These are phyloP conservation scores for Lepidonotus clava DNA, from an alignment of 2,888 invertebrate genomes.

Conservation along the genomic window DNA sequence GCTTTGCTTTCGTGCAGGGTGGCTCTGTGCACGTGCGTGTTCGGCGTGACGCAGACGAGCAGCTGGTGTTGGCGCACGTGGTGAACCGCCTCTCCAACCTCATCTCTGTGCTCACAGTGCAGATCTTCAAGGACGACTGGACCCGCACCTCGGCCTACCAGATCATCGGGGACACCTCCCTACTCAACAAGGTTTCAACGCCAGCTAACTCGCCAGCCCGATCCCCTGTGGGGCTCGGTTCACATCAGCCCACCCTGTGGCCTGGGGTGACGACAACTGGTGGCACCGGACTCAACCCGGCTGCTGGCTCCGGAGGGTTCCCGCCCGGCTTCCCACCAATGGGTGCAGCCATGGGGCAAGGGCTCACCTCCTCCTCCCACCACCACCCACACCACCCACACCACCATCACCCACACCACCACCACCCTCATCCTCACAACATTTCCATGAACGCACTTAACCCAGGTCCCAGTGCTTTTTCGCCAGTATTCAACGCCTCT, in stretches of 20 bases:
- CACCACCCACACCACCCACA: background rate
- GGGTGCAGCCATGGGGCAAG: background rate
- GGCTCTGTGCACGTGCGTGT: conserved; percentile 84
- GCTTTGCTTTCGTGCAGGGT: no score
- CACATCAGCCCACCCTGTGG: background rate
- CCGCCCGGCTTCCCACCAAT: background rate
- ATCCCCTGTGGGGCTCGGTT: background rate
- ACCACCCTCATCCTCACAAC: no score
- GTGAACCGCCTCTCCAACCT: conserved; percentile 83
- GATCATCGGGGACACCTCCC: conserved; percentile 62
- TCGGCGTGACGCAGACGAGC: conserved; percentile 84
- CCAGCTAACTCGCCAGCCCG: conserved; percentile 32
- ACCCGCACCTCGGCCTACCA: conserved; percentile 74
- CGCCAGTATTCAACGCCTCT: no score
- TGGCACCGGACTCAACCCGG: background rate
- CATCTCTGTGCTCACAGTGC: conserved; percentile 83
- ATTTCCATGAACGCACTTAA: no score
- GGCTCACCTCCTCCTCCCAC: background rate
- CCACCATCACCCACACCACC: no score
- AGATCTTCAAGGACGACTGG: conserved; percentile 83
- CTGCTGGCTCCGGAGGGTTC: background rate
- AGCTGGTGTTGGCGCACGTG: conserved; percentile 84
- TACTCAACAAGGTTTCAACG: conserved; percentile 49
- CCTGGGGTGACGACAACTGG: background rate
- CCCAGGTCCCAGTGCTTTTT: no score